Evolutionary conservation across 2,888 invertebrate species (phyloP), one percentile per base, ranked within the genome.

Genomic region (Stenoptilia bipunctidactyla): DNA sequence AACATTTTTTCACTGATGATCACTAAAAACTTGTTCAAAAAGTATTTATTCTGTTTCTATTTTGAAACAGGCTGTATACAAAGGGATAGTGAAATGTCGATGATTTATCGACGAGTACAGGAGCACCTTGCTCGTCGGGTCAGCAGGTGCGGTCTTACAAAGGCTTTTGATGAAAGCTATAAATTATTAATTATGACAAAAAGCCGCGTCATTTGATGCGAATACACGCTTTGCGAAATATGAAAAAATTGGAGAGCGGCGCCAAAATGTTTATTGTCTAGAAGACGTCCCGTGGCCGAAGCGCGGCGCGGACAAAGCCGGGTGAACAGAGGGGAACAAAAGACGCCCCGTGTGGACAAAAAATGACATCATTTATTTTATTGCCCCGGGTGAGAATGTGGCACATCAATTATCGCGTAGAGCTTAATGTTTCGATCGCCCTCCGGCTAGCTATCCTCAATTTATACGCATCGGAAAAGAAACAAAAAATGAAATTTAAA

Each of bases 301-400:
- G 41, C 61, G 55, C 58, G 56, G 58, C 60, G 65, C 63, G 58
- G 52, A 69, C 64, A 73, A 76, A 69, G 66, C 52, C 70, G 72
- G 73, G 60, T 61, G 58, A 66, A 64, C 65, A 55, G n/a, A n/a
- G 50, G 45, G 52, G 20, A 64, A 66, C 64, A 60, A 76, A 63
- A 58, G 59, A 61, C 65, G 61, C 71, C 72, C 73, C 63, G 67
- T 56, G 60, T 62, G 61, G 67, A 79, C 80, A 82, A 82, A 82
- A 82, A 82, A 82, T 82, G 75, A 80, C 79, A 77, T 82, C 82
- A 82, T 83, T 82, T 80, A 83, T 83, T 79, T 82, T 80, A 83
- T 82, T 76, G 77, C 79, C 61, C 53, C 64, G 75, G 72, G 77
- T 75, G 79, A 76, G 79, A 83, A 80, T 74, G 71, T 71, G 66